Conservation (phyloP, 2,797 vertebrate species). For the Pipistrellus pygmaeus region DNA sequence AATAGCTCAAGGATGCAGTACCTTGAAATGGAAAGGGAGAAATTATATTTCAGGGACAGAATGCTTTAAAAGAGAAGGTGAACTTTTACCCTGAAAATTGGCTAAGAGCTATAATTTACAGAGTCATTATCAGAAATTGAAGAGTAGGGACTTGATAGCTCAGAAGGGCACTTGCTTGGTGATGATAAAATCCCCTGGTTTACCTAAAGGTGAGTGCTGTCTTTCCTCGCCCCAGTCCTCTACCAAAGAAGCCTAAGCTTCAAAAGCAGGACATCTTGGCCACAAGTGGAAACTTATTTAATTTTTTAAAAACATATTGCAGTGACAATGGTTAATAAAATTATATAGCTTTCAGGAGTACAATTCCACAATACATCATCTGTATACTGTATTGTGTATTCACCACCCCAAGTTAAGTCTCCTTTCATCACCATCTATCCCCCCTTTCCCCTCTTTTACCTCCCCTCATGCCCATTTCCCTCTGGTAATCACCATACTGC, state of each 20-base stretch:
- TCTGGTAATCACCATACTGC: background rate
- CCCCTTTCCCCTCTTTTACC: background rate
- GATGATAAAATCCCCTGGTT: slow-evolving; percentile 63
- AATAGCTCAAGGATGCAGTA: slow-evolving; percentile 12
- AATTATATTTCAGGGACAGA: slow-evolving; percentile 63
- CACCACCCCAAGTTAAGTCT: background rate
- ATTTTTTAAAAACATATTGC: background rate
- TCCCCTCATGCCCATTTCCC: background rate
- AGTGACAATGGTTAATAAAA: too few species aligned
- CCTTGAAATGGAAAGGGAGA: slow-evolving; percentile 56
- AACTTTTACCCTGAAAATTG: slow-evolving; percentile 76
- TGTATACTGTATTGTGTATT: background rate
- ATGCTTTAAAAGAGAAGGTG: slow-evolving; percentile 65
- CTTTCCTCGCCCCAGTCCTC: background rate
- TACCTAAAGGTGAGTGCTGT: slow-evolving; percentile 30
- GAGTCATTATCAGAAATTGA: slow-evolving; percentile 70
- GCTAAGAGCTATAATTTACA: slow-evolving; percentile 72
- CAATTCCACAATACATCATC: background rate
- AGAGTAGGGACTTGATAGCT: slow-evolving; percentile 32
- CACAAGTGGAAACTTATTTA: slow-evolving; percentile 57
- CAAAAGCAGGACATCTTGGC: background rate
- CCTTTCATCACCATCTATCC: background rate
- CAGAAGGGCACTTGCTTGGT: background rate
- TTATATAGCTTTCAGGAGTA: background rate
- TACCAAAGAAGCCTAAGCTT: slow-evolving; percentile 10